These are phyloP conservation scores for Parasteatoda lunata DNA, from an alignment of 2,888 invertebrate genomes.

Conservation along the genomic window DNA sequence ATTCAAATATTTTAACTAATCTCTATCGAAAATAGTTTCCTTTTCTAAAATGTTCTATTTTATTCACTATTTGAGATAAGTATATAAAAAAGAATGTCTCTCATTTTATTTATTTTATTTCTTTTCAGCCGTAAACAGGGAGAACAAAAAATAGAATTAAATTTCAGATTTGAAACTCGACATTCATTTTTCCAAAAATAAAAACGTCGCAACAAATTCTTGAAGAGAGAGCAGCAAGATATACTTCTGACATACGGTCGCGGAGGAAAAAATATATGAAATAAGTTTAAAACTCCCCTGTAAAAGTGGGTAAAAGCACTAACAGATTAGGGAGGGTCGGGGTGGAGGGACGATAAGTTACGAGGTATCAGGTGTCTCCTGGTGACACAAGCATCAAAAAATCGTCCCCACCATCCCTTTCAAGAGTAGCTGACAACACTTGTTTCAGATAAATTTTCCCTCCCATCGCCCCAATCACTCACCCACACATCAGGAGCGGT, in stretches of 20 bases:
- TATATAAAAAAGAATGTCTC: too few relatives aligned
- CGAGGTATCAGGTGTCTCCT: constrained; percentile 59
- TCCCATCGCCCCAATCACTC: constrained; percentile 52
- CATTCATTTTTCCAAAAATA: not conserved
- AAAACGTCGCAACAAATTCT: not conserved
- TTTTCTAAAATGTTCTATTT: too few relatives aligned
- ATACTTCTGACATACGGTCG: constrained; percentile 4
- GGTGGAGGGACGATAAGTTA: constrained; percentile 58
- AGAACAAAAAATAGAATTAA: not conserved
- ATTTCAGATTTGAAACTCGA: not conserved
- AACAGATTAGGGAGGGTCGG: constrained; percentile 52
- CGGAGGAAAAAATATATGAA: constrained; percentile 11
- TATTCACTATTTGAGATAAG: too few relatives aligned
- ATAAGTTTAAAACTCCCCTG: constrained; percentile 33
- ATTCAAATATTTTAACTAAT: too few relatives aligned
- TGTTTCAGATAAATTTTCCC: constrained; percentile 66
- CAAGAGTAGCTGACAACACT: constrained; percentile 67
- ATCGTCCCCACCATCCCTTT: constrained; percentile 65
- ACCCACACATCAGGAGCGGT: constrained; percentile 49
- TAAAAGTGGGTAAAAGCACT: constrained; percentile 45
- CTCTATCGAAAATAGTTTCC: too few relatives aligned
- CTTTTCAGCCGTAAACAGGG: too few relatives aligned
- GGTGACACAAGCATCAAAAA: constrained; percentile 65
- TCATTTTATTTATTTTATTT: too few relatives aligned
- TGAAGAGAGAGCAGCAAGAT: not conserved